Percentiles rank a stretch among this genome's conserved stretches.
Evolutionary conservation across 2,797 vertebrate species (phyloP).

Genomic region (Myotis planiceps): DNA sequence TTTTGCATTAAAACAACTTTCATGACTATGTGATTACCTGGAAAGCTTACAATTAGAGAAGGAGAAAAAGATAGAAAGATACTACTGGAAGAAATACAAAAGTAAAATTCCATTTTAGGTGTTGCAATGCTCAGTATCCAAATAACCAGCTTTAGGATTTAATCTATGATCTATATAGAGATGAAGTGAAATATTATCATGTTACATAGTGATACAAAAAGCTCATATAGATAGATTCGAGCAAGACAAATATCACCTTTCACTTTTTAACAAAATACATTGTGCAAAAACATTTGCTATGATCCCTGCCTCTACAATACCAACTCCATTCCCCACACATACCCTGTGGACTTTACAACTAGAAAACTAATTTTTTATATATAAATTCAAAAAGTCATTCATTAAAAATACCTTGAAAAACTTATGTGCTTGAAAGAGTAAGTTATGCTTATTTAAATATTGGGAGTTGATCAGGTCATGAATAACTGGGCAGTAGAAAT

Average conservation of each 20-base stretch:
- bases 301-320: not conserved
- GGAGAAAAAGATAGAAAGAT: not conserved
- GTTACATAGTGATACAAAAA: not conserved
- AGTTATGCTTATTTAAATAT: not conserved
- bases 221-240: not conserved
- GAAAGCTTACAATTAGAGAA: not conserved
- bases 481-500: not conserved
- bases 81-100: not conserved
- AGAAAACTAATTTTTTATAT: not conserved
- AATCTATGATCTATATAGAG: not conserved
- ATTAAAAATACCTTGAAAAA: not conserved
- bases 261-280: not conserved
- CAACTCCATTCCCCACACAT: fast-evolving
- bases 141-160: not conserved
- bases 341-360: not conserved
- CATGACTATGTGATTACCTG: not conserved
- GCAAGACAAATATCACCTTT: not conserved
- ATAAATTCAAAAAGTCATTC: not conserved
- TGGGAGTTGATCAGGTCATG: not conserved
- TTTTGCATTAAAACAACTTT: not conserved
- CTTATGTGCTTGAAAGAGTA: not conserved
- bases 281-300: not conserved
- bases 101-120: not conserved
- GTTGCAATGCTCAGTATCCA: not conserved
- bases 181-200: not conserved